These are phyloP conservation scores for Zeus faber DNA, from an alignment of 2,113 vertebrate genomes.

Conservation along the genomic window DNA sequence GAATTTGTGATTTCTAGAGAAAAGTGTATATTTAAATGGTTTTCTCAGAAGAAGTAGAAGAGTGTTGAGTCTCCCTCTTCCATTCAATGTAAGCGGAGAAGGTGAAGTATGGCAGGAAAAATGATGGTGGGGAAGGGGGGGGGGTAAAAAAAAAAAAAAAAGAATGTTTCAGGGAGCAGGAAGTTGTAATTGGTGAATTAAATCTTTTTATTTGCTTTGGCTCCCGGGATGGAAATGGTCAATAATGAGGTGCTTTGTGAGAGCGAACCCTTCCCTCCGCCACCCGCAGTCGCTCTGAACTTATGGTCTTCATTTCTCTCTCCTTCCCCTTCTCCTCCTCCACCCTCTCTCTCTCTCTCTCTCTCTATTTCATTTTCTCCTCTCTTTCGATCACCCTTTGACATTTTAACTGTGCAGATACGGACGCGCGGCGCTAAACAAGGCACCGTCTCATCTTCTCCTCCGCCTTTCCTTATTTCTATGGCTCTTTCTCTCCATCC, in stretches of 20 bases:
- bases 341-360: not conserved
- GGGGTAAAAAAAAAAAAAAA: constrained; percentile 43
- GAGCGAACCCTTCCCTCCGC: constrained; percentile 37
- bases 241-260: constrained; percentile 84
- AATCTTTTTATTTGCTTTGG: constrained; percentile 86
- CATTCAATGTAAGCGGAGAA: not conserved
- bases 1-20: too few relatives aligned
- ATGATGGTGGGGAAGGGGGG: constrained; percentile 77
- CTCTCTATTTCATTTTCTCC: not conserved
- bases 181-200: constrained; percentile 91
- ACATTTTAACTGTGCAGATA: too few relatives aligned
- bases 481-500: not conserved
- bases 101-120: constrained; percentile 27
- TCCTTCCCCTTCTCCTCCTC: constrained; percentile 12
- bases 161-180: constrained; percentile 79
- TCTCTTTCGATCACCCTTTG: too few relatives aligned
- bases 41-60: too few relatives aligned
- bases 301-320: constrained; percentile 18
- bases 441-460: too few relatives aligned
- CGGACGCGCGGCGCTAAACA: too few relatives aligned
- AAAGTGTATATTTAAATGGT: too few relatives aligned
- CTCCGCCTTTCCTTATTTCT: not conserved
- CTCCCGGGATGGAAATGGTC: constrained; percentile 83
- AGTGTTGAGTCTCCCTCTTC: too few relatives aligned
- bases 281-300: constrained; percentile 18